Evolutionary conservation across 2,113 vertebrate genomes (phyloP).

Genomic region (Saguinus imperator): DNA sequence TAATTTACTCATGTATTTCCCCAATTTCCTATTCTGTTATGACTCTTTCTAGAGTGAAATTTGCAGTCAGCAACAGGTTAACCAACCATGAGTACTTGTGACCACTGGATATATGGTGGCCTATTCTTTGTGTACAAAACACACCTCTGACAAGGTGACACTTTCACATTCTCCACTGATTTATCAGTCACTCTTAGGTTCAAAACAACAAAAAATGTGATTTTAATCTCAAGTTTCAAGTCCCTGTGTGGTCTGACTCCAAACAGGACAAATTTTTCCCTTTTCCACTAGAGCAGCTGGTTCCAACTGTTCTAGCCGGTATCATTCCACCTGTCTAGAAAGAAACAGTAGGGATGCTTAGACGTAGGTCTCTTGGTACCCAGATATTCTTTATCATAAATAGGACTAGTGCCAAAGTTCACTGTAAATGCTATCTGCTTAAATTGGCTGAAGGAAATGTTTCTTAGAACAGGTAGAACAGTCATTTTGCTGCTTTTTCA

Average conservation of each 20-base stretch:
- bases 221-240: constrained; percentile 30
- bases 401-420: not conserved
- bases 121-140: not conserved
- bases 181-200: not conserved
- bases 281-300: not conserved
- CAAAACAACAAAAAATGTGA: constrained; percentile 39
- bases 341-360: not conserved
- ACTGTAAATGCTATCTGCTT: not conserved
- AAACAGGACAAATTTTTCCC: not conserved
- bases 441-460: not conserved
- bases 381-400: constrained; percentile 32
- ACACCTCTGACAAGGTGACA: not conserved
- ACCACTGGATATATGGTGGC: not conserved
- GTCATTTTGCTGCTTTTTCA: not conserved
- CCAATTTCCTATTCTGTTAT: not conserved
- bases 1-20: not conserved
- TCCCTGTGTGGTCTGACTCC: not conserved
- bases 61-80: not conserved
- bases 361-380: not conserved
- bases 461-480: constrained; percentile 32
- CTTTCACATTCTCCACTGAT: not conserved
- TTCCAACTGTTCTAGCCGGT: not conserved
- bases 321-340: constrained; percentile 29
- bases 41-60: not conserved
- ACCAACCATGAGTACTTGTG: not conserved